Evolutionary conservation across 2,797 vertebrate species (phyloP).

Genomic region (Malacoraja senta): DNA sequence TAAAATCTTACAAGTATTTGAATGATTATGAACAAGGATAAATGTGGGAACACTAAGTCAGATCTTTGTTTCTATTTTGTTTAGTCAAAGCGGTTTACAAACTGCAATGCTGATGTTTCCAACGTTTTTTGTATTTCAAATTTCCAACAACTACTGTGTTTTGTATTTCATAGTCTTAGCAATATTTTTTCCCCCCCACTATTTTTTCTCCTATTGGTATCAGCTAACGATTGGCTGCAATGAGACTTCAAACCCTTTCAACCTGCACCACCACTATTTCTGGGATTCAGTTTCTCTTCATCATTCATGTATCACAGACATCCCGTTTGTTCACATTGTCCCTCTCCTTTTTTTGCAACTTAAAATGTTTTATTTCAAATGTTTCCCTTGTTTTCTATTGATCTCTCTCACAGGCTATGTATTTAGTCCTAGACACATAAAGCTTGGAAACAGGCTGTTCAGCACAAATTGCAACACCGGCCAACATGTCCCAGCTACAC

Average conservation of each 20-base stretch:
- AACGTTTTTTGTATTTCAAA: neutral
- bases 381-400: too few species aligned
- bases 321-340: neutral
- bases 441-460: too few species aligned
- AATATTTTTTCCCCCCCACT: too few species aligned
- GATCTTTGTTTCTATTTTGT: neutral
- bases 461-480: too few species aligned
- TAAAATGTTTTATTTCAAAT: too few species aligned
- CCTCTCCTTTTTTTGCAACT: neutral
- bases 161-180: too few species aligned
- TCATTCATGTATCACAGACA: neutral
- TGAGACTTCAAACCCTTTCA: neutral
- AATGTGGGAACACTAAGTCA: neutral
- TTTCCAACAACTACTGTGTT: too few species aligned
- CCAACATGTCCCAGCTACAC: too few species aligned
- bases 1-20: neutral
- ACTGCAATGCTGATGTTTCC: neutral
- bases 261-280: neutral
- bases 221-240: too few species aligned
- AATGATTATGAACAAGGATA: neutral
- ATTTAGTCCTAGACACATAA: too few species aligned
- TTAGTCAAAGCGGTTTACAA: neutral
- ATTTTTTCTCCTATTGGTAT: too few species aligned
- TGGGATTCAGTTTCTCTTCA: neutral
- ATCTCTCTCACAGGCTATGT: too few species aligned